A percentile compares a stretch with the other conserved stretches of the same genome.
Evolutionary conservation across 2,113 vertebrate species (phyloP).

Genomic region (Corydoras maculifer): DNA sequence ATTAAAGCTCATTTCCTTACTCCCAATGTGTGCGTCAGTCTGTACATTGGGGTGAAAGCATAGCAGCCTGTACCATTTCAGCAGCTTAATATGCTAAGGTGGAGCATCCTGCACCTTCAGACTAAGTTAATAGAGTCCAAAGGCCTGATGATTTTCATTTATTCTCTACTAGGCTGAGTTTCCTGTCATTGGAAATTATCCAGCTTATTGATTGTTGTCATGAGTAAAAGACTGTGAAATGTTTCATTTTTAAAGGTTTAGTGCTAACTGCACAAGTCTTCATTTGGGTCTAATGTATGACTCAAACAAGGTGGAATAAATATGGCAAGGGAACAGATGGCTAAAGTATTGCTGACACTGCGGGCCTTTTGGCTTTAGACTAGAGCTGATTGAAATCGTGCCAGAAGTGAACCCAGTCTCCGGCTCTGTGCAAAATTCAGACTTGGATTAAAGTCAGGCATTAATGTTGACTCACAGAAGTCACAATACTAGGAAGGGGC

Average conservation of each 20-base stretch:
- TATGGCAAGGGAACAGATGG: slow-evolving; percentile 44
- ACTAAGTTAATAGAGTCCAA: not conserved
- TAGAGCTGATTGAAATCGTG: slow-evolving; percentile 28
- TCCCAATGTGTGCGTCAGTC: slow-evolving; percentile 14
- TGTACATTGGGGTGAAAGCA: not conserved
- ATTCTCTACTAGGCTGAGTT: not conserved
- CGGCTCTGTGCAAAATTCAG: slow-evolving; percentile 36
- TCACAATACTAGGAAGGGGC: slow-evolving; percentile 65
- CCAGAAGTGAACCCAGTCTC: slow-evolving; percentile 38
- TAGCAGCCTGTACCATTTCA: not conserved
- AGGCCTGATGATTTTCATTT: not conserved
- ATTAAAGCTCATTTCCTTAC: slow-evolving; percentile 38
- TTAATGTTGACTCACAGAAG: slow-evolving; percentile 38
- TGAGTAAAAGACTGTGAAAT: not conserved
- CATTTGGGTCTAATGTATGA: slow-evolving; percentile 5
- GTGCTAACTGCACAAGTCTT: slow-evolving; percentile 9
- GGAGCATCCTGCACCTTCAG: not conserved
- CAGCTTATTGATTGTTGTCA: not conserved
- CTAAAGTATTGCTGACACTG: slow-evolving; percentile 36
- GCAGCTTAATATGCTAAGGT: not conserved
- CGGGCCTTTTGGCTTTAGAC: slow-evolving; percentile 41
- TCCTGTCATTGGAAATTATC: not conserved
- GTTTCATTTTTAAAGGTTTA: not conserved
- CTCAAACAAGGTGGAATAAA: slow-evolving; percentile 31
- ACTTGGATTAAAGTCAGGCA: slow-evolving; percentile 46